These are phyloP conservation scores for Brachynemurus nebulosus DNA, from an alignment of 2,888 invertebrate genomes.

Conservation along the genomic window DNA sequence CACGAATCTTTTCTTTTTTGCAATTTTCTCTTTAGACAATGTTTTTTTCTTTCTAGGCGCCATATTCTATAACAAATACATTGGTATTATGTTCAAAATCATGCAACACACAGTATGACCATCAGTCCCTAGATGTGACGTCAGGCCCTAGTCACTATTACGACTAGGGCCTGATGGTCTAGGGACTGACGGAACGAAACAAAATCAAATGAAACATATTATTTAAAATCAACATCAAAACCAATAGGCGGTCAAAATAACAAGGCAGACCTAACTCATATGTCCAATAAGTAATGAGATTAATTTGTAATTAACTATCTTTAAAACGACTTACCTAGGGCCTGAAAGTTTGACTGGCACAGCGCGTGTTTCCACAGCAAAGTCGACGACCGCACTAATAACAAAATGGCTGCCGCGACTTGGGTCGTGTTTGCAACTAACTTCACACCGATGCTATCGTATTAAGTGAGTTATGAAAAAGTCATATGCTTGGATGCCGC, in stretches of 20 bases:
- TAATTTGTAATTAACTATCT: neutral
- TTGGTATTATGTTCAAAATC: neutral
- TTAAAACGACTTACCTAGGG: slow-evolving; percentile 1
- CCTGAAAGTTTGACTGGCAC: slow-evolving; percentile 51
- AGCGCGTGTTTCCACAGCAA: slow-evolving; percentile 47
- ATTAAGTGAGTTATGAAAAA: neutral
- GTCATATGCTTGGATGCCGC: neutral
- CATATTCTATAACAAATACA: neutral
- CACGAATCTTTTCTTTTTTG: slow-evolving; percentile 9
- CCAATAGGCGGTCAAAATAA: neutral
- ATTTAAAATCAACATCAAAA: neutral
- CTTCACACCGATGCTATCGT: slow-evolving; percentile 1
- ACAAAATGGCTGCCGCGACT: neutral
- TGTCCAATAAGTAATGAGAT: neutral
- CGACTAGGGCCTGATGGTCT: neutral
- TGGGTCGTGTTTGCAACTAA: neutral
- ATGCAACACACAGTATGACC: neutral
- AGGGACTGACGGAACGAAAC: neutral
- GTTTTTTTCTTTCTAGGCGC: neutral
- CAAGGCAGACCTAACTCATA: neutral
- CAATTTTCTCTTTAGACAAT: neutral
- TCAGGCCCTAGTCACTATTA: neutral
- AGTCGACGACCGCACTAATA: neutral
- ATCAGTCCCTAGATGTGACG: neutral
- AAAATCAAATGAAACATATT: neutral